Base-by-base conservation (phyloP, 53 echinoderm and acorn worm genomes). In the Paelopatides confundens region DNA sequence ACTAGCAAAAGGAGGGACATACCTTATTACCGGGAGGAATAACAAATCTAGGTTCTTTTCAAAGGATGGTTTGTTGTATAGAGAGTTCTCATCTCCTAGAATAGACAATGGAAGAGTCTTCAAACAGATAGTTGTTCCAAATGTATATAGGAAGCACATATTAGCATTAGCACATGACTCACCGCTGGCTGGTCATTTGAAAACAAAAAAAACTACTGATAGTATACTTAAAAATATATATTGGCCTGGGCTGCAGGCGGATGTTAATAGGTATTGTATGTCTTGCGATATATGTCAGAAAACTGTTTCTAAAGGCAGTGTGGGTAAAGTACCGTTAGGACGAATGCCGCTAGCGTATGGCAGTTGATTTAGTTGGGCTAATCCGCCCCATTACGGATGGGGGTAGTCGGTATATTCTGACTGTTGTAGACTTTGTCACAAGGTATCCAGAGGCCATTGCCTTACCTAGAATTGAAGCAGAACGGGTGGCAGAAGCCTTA, bases 401-500 rank as follows among this genome's bases (percentile, higher is more conserved):
- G 6, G 77, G 77, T 36, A 38, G 53, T 54, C n/a, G 82, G 27
- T 81, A 81, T 43, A 87, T 87, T 40, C 51, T 87, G 38, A 77
- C 77, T 12, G 31, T 87, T 12, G 76, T 87, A 9, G 87, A 68
- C 31, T 88, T 66, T 82, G 81, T 53, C 8, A 81, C 77, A 5
- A 35, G 77, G 38, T 77, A 38, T 21, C 77, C 47, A 43, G 77
- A 77, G 43, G 77, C 77, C 24, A 53, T 81, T 7, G 26, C 82
- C 4, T 32, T 88, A 8, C 81, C 65, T 34, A 65, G 81, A 3
- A 88, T 88, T 31, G 39, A 63, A 31, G 66, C 88, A 31, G 88
- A 58, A 24, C 81, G 67, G 10, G 82, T 88, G 14, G 88, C 88
- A 17, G 88, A 88, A 58, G 88, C 81, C n/a, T 35, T 88, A 17